Percentiles rank a stretch among this genome's conserved stretches.
These are phyloP conservation scores for Actinia equina DNA, from an alignment of 64 coral and sea anemone species.

Conservation along the genomic window DNA sequence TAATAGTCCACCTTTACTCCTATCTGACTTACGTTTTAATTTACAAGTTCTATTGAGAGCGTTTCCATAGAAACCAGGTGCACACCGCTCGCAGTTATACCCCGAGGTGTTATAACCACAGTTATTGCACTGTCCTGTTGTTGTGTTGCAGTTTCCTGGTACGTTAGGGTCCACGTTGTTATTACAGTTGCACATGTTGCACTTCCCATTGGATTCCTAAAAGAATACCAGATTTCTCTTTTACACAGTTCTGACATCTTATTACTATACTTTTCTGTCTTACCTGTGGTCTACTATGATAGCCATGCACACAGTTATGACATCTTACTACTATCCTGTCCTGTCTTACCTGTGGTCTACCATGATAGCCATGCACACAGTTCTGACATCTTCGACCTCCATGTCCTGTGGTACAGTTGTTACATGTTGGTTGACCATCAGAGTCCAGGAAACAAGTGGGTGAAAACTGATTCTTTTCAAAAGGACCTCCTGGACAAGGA, in stretches of 20 bases:
- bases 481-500: slow-evolving; percentile 62
- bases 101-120: slow-evolving; percentile 77
- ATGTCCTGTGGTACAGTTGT: slow-evolving; percentile 59
- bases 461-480: slow-evolving; percentile 57
- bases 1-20: too few relatives aligned
- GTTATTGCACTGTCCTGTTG: slow-evolving; percentile 82
- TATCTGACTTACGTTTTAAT: slow-evolving; percentile 66
- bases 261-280: slow-evolving; percentile 20
- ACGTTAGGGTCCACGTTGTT: slow-evolving; percentile 28
- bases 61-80: slow-evolving; percentile 71
- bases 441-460: slow-evolving; percentile 46
- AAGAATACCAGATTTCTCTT: neutral
- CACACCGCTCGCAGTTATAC: slow-evolving; percentile 78
- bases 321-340: slow-evolving; percentile 58
- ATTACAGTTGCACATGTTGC: slow-evolving; percentile 72
- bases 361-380: slow-evolving; percentile 73
- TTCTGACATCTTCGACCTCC: slow-evolving; percentile 54
- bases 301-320: slow-evolving; percentile 42
- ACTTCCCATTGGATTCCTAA: slow-evolving; percentile 55
- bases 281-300: too few relatives aligned
- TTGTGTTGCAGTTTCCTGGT: slow-evolving; percentile 75
- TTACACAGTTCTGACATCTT: too few relatives aligned
- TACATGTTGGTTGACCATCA: slow-evolving; percentile 69
- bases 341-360: slow-evolving; percentile 71
- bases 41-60: slow-evolving; percentile 61